Percentiles rank a stretch among this genome's conserved stretches.
Conservation (phyloP, 1,140 invertebrate genomes). For the Drosophila triauraria region DNA sequence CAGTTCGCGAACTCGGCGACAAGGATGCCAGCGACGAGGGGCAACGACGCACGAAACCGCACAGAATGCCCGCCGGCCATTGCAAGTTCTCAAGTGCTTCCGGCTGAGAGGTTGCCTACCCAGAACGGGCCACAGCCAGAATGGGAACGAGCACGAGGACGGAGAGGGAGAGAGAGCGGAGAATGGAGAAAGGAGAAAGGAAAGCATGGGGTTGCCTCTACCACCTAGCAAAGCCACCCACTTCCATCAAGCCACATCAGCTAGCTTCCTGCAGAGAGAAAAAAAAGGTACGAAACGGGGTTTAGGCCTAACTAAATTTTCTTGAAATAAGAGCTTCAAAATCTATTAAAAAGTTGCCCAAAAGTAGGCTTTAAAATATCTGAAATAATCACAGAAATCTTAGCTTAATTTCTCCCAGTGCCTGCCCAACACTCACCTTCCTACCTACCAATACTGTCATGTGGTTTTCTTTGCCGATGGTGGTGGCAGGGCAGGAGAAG, state of each 20-base stretch:
- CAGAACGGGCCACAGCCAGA: slow-evolving; percentile 22
- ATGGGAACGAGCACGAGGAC: slow-evolving; percentile 20
- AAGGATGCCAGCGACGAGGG: slow-evolving; percentile 25
- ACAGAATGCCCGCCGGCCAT: slow-evolving; percentile 71
- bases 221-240: slow-evolving; percentile 3
- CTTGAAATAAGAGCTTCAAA: neutral
- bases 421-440: neutral
- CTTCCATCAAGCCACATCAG: slow-evolving; percentile 3
- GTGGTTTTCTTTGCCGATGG: slow-evolving; percentile 72
- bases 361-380: no score
- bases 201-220: neutral
- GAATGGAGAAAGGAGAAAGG: neutral
- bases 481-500: slow-evolving; percentile 1
- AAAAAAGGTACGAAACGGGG: neutral
- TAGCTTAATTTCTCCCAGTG: slow-evolving; percentile 1
- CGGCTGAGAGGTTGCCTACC: slow-evolving; percentile 79
- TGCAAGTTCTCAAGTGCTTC: slow-evolving; percentile 84
- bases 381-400: no score
- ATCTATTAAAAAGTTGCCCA: no score
- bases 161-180: neutral
- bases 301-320: no score
- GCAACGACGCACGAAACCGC: slow-evolving; percentile 74
- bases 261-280: slow-evolving; percentile 5
- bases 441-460: slow-evolving; percentile 80
- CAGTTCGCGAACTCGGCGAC: slow-evolving; percentile 62